Evolutionary conservation across 37 sponge, comb jelly and placozoan genomes (phyloP), one percentile per base, ranked within the genome.

Genomic region (Ephydatia muelleri): DNA sequence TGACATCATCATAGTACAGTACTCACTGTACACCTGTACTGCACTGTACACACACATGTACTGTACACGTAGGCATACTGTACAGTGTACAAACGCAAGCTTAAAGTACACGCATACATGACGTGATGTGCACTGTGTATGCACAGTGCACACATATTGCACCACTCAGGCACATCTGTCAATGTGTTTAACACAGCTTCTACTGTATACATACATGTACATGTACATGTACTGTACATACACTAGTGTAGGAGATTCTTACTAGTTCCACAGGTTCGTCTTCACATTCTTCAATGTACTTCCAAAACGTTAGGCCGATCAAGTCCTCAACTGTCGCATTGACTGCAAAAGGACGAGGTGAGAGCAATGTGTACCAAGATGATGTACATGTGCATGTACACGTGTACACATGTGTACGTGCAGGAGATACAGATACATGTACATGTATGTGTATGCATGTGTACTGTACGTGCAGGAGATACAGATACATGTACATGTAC

Each of bases 231-330:
- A 43, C 47, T 43, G 47, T 43, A 43, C 47, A 4, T 43, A 43
- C 47, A 43, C 8, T 30, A 69, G 5, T 29, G 30, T 29, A 11
- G 11, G 30, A 12, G 27, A 30, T 71, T 49, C 92, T 88, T 65
- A 90, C 94, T 48, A 90, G 76, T 30, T 76, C 65, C 3, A 84
- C 49, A 27, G 92, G 85, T 11, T 84, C 70, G 27, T 80, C 85
- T 40, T 65, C 70, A 14, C 57, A 57, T 9, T 80, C 86, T 77
- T 94, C 85, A 22, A 83, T 35, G 73, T 91, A 94, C 72, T 94
- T 94, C 91, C 88, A 94, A 28, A 94, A 84, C 5, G 95, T 86
- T 30, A 94, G 79, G 3, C 95, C 95, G 36, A 94, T 82, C 27
- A 91, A 81, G 80, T 91, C 92, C 68, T 76, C 65, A 25, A 94